A percentile compares a stretch with the other conserved stretches of the same genome.
Evolutionary conservation across 2,797 vertebrate species (phyloP).

Genomic region (Trematomus bernacchii): DNA sequence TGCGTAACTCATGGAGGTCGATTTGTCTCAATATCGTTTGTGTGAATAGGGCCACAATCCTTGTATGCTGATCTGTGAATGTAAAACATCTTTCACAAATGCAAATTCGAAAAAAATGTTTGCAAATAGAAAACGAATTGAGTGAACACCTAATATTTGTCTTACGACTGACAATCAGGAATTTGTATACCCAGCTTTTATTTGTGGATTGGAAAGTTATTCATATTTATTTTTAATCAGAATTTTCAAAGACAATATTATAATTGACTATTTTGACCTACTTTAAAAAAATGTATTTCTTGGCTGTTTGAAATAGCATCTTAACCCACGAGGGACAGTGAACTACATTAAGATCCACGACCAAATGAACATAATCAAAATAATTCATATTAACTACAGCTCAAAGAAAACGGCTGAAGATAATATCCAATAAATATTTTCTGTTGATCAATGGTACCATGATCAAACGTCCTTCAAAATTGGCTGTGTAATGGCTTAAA

Average conservation of each 20-base stretch:
- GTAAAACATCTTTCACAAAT: too few relatives aligned
- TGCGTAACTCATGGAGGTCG: background rate
- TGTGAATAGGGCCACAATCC: too few relatives aligned
- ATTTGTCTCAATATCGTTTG: too few relatives aligned
- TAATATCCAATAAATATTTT: constrained; percentile 10
- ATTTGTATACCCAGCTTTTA: too few relatives aligned
- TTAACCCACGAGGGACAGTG: background rate
- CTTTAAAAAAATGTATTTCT: background rate
- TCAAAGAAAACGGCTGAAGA: constrained; percentile 12
- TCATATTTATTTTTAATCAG: background rate
- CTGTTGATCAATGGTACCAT: constrained; percentile 4
- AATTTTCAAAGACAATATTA: constrained; percentile 12
- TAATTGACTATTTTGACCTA: background rate
- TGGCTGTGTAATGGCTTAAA: background rate
- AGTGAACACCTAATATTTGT: too few relatives aligned
- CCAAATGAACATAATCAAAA: background rate
- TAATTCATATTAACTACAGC: background rate
- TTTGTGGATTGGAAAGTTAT: too few relatives aligned
- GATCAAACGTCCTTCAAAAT: background rate
- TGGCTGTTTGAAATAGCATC: constrained; percentile 1
- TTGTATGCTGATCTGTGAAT: too few relatives aligned
- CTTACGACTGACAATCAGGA: too few relatives aligned
- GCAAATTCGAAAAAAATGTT: too few relatives aligned
- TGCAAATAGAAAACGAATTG: too few relatives aligned
- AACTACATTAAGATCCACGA: background rate